A percentile compares a stretch with the other conserved stretches of the same genome.
phyloP scores from a whole-genome alignment of 2,888 invertebrate species.

The Agrochola litura region DNA sequence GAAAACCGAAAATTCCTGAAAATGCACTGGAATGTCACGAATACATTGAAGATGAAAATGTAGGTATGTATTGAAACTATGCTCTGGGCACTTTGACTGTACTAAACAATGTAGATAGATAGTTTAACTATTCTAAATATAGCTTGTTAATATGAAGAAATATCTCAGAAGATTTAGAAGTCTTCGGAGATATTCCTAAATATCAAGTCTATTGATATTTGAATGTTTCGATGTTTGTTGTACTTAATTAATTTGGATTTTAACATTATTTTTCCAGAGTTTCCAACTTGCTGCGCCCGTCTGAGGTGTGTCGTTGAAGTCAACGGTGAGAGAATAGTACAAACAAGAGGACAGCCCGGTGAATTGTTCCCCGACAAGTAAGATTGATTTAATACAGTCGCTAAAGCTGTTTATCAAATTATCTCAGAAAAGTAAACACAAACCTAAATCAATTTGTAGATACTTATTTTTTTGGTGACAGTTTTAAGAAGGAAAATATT shows the following conservation, averaged over 20 bases:
- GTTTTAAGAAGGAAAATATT: neutral
- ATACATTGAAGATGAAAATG: conserved; percentile 89
- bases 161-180: neutral
- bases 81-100: neutral
- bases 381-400: conserved; percentile 50
- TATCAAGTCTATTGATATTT: neutral
- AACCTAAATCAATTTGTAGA: neutral
- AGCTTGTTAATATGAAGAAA: neutral
- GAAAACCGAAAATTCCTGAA: conserved; percentile 89
- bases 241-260: neutral
- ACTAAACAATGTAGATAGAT: neutral
- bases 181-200: neutral
- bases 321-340: conserved; percentile 87
- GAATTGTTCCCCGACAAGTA: conserved; percentile 89
- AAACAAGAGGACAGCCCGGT: conserved; percentile 87
- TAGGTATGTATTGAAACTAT: conserved; percentile 76
- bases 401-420: neutral
- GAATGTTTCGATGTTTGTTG: neutral
- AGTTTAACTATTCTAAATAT: neutral
- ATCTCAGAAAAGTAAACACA: neutral
- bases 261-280: conserved; percentile 74
- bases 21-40: conserved; percentile 88
- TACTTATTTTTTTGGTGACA: neutral
- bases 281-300: conserved; percentile 87
- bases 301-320: conserved; percentile 87